Evolutionary conservation across 2,113 vertebrate species (phyloP).

Genomic region (Nothobranchius furzeri): DNA sequence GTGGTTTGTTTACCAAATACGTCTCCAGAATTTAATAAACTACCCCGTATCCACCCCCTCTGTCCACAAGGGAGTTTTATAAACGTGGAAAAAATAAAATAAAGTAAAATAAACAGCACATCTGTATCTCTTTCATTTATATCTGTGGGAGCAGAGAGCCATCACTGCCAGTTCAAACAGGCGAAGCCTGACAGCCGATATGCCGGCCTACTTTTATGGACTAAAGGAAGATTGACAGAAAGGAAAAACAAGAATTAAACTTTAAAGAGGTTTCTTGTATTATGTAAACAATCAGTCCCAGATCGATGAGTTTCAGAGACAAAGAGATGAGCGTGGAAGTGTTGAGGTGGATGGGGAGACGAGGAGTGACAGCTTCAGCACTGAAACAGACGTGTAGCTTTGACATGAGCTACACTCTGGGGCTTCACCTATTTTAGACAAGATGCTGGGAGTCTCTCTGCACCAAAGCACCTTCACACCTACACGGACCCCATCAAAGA

Average conservation of each 20-base stretch:
- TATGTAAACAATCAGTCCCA: neutral
- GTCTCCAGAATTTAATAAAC: constrained; percentile 28
- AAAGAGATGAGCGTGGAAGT: neutral
- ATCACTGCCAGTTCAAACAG: neutral
- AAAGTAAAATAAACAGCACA: constrained; percentile 13
- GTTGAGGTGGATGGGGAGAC: neutral
- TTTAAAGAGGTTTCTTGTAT: neutral
- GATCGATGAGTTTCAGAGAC: constrained; percentile 1
- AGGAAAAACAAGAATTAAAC: neutral
- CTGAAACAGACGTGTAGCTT: constrained; percentile 18
- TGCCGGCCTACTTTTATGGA: constrained; percentile 5
- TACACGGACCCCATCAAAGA: neutral
- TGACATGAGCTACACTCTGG: constrained; percentile 1
- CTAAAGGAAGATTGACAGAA: neutral
- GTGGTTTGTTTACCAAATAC: constrained; percentile 33
- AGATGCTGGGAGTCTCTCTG: neutral
- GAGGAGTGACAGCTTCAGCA: constrained; percentile 15
- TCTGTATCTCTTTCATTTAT: constrained; percentile 26
- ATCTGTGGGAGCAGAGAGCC: constrained; percentile 34
- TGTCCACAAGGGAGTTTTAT: constrained; percentile 6
- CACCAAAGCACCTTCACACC: neutral
- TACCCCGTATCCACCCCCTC: constrained; percentile 4
- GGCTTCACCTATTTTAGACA: constrained; percentile 24
- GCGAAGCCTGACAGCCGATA: neutral
- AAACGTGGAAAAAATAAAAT: no score